Percentiles rank a stretch among this genome's conserved stretches.
Evolutionary conservation across 2,113 vertebrate genomes (phyloP).

Genomic region (Megalops atlanticus): DNA sequence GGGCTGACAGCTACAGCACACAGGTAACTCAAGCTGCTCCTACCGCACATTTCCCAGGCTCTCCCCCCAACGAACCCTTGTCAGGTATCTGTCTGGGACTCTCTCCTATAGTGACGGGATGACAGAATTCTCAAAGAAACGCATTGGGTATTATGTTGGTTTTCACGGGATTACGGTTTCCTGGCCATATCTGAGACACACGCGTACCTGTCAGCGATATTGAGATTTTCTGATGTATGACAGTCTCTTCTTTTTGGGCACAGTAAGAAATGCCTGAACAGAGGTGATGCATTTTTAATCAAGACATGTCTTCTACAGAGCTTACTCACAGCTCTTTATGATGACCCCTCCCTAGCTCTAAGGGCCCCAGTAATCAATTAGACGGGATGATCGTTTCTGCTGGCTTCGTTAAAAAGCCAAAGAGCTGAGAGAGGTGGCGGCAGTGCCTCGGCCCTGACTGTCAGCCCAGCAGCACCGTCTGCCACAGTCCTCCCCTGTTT

Average conservation of each 20-base stretch:
- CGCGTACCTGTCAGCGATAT: background rate
- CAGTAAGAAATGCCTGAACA: background rate
- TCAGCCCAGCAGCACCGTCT: background rate
- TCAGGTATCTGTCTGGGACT: conserved; percentile 41
- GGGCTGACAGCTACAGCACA: conserved; percentile 43
- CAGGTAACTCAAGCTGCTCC: conserved; percentile 47
- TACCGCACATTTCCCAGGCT: conserved; percentile 51
- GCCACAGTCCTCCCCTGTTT: background rate
- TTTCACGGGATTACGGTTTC: conserved; percentile 10
- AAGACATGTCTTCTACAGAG: conserved; percentile 8
- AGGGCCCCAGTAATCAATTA: background rate
- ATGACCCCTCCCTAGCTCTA: background rate
- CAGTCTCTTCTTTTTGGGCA: background rate
- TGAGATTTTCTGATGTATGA: conserved; percentile 12
- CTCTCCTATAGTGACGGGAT: conserved; percentile 33
- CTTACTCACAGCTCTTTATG: background rate
- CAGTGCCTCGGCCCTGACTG: conserved; percentile 13
- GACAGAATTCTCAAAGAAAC: conserved; percentile 30
- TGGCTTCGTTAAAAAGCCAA: background rate
- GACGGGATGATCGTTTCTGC: background rate
- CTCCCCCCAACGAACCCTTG: conserved; percentile 18
- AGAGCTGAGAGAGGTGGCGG: background rate
- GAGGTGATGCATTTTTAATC: conserved; percentile 17
- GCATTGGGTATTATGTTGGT: background rate
- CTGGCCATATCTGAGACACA: background rate